These are phyloP conservation scores for Sicus ferrugineus DNA, from an alignment of 2,888 invertebrate species.

Conservation along the genomic window DNA sequence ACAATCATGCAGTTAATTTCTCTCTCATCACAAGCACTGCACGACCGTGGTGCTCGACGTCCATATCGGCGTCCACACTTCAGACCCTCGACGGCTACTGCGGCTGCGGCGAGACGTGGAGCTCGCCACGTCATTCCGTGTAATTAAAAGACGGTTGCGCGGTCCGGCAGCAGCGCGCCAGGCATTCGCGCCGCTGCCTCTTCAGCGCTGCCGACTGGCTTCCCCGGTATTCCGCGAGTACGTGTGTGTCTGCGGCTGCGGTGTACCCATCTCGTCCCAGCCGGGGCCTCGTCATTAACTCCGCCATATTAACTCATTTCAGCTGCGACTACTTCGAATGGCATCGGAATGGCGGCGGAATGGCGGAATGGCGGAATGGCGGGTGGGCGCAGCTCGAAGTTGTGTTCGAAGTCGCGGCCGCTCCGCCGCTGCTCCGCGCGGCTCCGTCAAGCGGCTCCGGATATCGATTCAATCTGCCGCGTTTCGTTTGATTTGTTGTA, in stretches of 20 bases:
- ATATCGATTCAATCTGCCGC: constrained; percentile 35
- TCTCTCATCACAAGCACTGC: constrained; percentile 62
- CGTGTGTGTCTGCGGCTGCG: constrained; percentile 5
- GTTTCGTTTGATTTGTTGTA: constrained; percentile 29
- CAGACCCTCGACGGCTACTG: background rate
- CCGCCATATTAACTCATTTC: constrained; percentile 35
- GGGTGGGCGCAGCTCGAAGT: background rate
- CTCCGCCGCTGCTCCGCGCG: too few species aligned
- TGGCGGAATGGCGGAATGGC: background rate
- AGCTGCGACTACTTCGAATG: background rate
- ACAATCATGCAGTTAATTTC: constrained; percentile 62
- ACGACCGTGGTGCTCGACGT: constrained; percentile 29
- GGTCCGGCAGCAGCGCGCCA: background rate
- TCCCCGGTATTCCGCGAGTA: constrained; percentile 4
- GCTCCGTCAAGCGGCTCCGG: constrained; percentile 17
- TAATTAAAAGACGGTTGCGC: background rate
- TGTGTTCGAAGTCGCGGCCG: background rate
- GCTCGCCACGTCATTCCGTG: background rate
- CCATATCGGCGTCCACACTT: background rate
- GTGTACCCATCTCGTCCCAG: background rate
- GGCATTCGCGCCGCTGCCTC: constrained; percentile 16
- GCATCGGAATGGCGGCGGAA: constrained; percentile 1
- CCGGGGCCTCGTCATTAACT: constrained; percentile 27
- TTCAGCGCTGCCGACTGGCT: constrained; percentile 18
- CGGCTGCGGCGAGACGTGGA: constrained; percentile 36